These are phyloP conservation scores for Tor tambroides DNA, from an alignment of 2,113 vertebrate species.

Conservation along the genomic window DNA sequence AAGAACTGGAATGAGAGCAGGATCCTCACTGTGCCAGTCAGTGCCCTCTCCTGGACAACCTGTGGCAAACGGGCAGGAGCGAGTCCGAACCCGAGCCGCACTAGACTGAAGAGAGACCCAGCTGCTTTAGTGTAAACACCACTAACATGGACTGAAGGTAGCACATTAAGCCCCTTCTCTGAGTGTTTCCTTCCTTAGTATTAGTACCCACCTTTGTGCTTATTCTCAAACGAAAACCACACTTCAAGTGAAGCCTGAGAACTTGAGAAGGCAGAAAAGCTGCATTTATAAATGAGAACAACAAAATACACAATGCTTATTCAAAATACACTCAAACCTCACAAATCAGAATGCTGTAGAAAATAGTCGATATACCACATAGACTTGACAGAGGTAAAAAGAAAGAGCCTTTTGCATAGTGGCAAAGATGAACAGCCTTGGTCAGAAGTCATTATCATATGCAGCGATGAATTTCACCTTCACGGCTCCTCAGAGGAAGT, in stretches of 20 bases:
- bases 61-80: conserved; percentile 32
- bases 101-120: conserved; percentile 49
- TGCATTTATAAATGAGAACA: not conserved
- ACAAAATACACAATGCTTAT: not conserved
- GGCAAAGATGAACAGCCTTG: conserved; percentile 19
- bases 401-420: not conserved
- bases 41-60: conserved; percentile 62
- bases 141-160: conserved; percentile 58
- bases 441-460: conserved; percentile 35
- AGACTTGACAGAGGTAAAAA: not conserved
- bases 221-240: not conserved
- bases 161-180: conserved; percentile 40
- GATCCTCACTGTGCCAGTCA: conserved; percentile 51
- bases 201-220: not conserved
- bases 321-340: not conserved
- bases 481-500: conserved; percentile 44
- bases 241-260: not conserved
- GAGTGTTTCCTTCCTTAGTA: not conserved
- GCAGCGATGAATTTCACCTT: conserved; percentile 43
- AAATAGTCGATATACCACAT: not conserved
- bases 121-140: conserved; percentile 58
- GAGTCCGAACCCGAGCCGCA: conserved; percentile 3
- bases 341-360: not conserved
- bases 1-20: not conserved
- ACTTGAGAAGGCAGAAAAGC: not conserved